A percentile compares a stretch with the other conserved stretches of the same genome.
Conservation (phyloP, 2,113 vertebrate genomes). For the Cromileptes altivelis region DNA sequence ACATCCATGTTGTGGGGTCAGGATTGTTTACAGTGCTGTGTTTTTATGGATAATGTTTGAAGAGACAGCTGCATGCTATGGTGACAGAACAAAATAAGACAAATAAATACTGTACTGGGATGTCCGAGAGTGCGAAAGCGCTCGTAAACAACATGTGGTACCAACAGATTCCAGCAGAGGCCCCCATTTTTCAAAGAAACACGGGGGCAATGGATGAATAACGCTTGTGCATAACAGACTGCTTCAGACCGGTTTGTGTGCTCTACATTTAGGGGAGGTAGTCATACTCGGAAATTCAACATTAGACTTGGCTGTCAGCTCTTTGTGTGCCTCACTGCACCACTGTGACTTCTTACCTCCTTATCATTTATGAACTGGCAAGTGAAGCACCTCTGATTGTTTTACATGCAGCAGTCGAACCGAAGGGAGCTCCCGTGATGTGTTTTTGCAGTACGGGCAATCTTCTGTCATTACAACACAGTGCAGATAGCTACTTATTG, state of each 20-base stretch:
- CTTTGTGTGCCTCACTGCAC: slow-evolving; percentile 24
- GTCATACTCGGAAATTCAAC: slow-evolving; percentile 44
- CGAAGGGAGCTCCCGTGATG: slow-evolving; percentile 1
- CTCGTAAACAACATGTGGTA: slow-evolving; percentile 82
- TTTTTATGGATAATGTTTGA: slow-evolving; percentile 29
- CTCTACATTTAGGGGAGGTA: slow-evolving; percentile 50
- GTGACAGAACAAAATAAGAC: slow-evolving; percentile 22
- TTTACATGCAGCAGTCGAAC: slow-evolving; percentile 34
- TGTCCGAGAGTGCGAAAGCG: slow-evolving; percentile 35
- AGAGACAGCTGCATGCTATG: slow-evolving; percentile 8
- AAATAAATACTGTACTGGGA: slow-evolving; percentile 33
- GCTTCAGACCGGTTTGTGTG: slow-evolving; percentile 81
- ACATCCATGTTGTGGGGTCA: not conserved
- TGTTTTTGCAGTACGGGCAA: slow-evolving; percentile 34
- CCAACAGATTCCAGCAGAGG: slow-evolving; percentile 73
- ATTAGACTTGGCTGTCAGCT: slow-evolving; percentile 42
- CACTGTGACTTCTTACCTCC: not conserved
- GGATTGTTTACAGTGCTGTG: not conserved
- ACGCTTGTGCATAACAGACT: slow-evolving; percentile 62
- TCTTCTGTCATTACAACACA: slow-evolving; percentile 27
- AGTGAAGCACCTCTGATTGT: slow-evolving; percentile 21
- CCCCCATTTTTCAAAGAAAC: slow-evolving; percentile 54
- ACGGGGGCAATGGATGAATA: slow-evolving; percentile 43
- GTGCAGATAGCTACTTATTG: slow-evolving; percentile 34
- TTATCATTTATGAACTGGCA: not conserved